A percentile compares a stretch with the other conserved stretches of the same genome.
Conservation (phyloP, 2,113 vertebrate species). For the Apus apus region DNA sequence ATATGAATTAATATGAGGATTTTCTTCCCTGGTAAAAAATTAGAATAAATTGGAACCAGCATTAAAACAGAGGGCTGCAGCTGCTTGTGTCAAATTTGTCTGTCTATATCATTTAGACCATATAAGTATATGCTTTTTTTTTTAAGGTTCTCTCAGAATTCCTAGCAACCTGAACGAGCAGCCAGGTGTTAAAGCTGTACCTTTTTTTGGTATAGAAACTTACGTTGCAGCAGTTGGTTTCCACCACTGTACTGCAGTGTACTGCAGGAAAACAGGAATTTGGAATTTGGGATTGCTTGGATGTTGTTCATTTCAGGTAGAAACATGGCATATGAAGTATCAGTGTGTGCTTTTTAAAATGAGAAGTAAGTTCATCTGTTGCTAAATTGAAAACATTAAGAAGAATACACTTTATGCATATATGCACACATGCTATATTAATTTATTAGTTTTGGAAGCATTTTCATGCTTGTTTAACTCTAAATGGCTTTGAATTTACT, state of each 20-base stretch:
- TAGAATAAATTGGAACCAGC: neutral
- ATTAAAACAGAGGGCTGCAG: neutral
- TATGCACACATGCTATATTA: conserved; percentile 27
- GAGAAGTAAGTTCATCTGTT: conserved; percentile 25
- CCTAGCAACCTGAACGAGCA: neutral
- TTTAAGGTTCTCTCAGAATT: neutral
- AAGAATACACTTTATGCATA: conserved; percentile 28
- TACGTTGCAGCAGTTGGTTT: neutral
- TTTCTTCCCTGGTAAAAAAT: neutral
- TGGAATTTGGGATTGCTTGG: neutral
- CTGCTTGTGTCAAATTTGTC: neutral
- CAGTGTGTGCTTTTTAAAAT: neutral
- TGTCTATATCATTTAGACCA: neutral
- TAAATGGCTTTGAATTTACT: conserved; percentile 63
- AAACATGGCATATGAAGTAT: neutral
- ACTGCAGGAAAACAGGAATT: neutral
- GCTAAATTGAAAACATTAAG: conserved; percentile 33
- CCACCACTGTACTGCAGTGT: too few species aligned
- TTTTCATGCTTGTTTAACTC: conserved; percentile 73
- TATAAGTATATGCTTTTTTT: neutral
- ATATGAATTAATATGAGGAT: neutral
- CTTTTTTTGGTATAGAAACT: neutral
- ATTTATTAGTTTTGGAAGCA: conserved; percentile 68
- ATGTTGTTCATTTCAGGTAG: neutral
- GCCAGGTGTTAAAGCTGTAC: neutral